Percentiles rank a stretch among this genome's conserved stretches.
Evolutionary conservation across 2,797 vertebrate species (phyloP).

Genomic region (Xiphophorus birchmanni): DNA sequence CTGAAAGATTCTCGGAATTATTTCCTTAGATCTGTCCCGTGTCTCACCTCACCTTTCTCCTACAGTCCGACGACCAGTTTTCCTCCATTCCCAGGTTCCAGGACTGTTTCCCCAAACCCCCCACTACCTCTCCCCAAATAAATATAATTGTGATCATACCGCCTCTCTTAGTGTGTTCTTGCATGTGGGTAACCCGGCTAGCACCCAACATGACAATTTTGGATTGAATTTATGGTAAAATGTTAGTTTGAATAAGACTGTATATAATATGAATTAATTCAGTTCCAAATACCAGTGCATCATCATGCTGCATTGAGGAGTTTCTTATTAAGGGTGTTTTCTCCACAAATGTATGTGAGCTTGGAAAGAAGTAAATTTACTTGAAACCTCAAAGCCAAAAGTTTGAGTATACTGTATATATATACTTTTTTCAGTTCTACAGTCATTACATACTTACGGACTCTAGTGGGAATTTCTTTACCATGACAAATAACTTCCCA

Average conservation of each 20-base stretch:
- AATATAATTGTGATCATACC: too few species aligned
- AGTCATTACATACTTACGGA: not conserved
- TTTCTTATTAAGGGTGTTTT: not conserved
- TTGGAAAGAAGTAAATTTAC: not conserved
- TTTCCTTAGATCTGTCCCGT: too few species aligned
- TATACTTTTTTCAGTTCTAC: not conserved
- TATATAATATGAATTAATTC: not conserved
- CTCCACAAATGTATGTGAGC: not conserved
- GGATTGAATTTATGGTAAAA: not conserved
- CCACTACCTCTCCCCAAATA: too few species aligned
- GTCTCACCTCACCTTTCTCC: too few species aligned
- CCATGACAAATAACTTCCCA: not conserved
- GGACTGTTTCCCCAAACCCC: too few species aligned
- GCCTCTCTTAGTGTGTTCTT: too few species aligned
- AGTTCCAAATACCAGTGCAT: not conserved
- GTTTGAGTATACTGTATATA: not conserved
- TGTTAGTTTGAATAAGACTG: not conserved
- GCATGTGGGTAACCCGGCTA: too few species aligned
- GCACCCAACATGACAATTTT: too few species aligned
- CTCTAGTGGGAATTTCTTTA: not conserved
- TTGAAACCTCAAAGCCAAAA: not conserved
- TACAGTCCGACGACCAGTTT: too few species aligned
- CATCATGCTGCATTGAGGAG: not conserved
- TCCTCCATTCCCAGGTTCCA: too few species aligned
- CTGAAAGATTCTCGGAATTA: too few species aligned